Percentiles rank a stretch among this genome's conserved stretches.
Conservation (phyloP, 2,797 vertebrate species). For the Setipinna tenuifilis region DNA sequence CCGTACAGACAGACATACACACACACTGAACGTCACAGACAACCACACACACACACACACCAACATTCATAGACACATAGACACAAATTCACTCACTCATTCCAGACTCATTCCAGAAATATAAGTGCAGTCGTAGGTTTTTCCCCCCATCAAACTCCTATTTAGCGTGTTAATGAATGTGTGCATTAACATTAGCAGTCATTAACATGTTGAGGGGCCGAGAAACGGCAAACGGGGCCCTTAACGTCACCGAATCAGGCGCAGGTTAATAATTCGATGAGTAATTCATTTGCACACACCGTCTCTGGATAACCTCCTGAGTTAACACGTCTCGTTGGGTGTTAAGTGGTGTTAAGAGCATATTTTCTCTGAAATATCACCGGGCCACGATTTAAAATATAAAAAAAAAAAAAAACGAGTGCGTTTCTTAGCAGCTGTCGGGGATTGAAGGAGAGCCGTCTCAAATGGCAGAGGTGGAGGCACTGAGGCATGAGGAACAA, state of each 20-base stretch:
- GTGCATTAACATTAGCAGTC: background rate
- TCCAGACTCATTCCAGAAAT: background rate
- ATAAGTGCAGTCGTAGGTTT: background rate
- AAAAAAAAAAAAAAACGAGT: background rate
- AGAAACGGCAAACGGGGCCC: background rate
- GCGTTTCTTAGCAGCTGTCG: background rate
- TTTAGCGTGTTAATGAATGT: slow-evolving; percentile 10
- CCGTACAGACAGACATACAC: too few relatives aligned
- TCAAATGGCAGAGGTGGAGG: slow-evolving; percentile 47
- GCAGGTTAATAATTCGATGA: slow-evolving; percentile 12
- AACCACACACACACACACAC: background rate
- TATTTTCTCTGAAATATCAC: slow-evolving; percentile 15
- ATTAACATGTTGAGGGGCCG: background rate
- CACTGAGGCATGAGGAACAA: slow-evolving; percentile 47
- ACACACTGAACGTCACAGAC: too few relatives aligned
- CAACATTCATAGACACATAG: background rate
- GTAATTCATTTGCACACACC: background rate
- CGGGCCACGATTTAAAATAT: slow-evolving; percentile 51
- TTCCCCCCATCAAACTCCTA: background rate
- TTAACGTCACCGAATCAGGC: background rate
- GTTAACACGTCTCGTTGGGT: slow-evolving; percentile 59
- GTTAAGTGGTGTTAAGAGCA: slow-evolving; percentile 16
- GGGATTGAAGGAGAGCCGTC: background rate
- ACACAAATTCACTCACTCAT: background rate
- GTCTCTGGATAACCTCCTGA: slow-evolving; percentile 35